Conservation (phyloP, 2,113 vertebrate species). For the Larimichthys polyactis region DNA sequence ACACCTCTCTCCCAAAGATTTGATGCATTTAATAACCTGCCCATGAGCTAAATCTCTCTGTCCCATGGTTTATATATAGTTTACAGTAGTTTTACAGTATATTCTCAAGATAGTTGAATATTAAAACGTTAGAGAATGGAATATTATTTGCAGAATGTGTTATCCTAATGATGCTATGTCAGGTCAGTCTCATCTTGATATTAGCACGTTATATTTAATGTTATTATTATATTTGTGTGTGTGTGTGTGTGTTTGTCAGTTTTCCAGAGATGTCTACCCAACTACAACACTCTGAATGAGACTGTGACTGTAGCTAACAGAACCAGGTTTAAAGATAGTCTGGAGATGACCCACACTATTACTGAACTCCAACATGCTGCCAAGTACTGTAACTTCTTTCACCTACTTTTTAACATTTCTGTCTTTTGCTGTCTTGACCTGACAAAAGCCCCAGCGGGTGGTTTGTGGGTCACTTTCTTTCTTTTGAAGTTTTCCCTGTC, state of each 20-base stretch:
- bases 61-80: neutral
- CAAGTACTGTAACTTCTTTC: slow-evolving; percentile 78
- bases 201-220: neutral
- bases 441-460: no score
- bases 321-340: slow-evolving; percentile 87
- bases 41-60: neutral
- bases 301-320: slow-evolving; percentile 86
- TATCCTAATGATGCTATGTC: neutral
- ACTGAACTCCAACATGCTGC: slow-evolving; percentile 88
- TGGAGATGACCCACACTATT: slow-evolving; percentile 84
- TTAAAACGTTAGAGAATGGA: neutral
- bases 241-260: slow-evolving; percentile 77
- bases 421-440: neutral
- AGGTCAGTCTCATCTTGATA: neutral
- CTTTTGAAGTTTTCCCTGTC: no score
- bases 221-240: neutral
- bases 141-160: neutral
- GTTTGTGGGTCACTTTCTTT: neutral
- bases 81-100: neutral
- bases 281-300: slow-evolving; percentile 88
- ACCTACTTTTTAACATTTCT: neutral
- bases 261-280: slow-evolving; percentile 92
- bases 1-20: neutral
- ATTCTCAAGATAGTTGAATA: neutral
- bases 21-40: neutral